Evolutionary conservation across 2,113 vertebrate species (phyloP), one percentile per base, ranked within the genome.

Genomic region (Turnix velox): DNA sequence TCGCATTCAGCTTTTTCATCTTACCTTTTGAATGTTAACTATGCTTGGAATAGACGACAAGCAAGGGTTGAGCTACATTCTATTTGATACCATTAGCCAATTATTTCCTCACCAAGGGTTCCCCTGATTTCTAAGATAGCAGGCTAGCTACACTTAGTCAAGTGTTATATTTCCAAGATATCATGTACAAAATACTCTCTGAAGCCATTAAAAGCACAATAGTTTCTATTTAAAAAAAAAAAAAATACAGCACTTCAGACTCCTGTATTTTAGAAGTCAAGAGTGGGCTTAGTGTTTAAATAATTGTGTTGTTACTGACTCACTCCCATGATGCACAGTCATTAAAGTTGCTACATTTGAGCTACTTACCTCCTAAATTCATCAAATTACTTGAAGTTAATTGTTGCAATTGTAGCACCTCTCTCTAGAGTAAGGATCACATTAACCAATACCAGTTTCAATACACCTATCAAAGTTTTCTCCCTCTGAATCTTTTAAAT

Each of bases 401-500:
- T 55, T 81, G 39, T 67, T 63, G 13, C 73, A 93, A 77, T 2
- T 57, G 9, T 25, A 83, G 42, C n/a, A 66, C 45, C 30, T 31
- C 31, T 61, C 72, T 76, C 54, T 33, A 85, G 16, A 66, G 11
- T 58, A 57, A 89, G 40, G 73, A 54, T 30, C 24, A 40, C 37
- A 59, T 25, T 40, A 84, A 43, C 43, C 22, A 15, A 71, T 57
- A 87, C 22, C 33, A 57, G 27, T 77, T 89, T 67, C 39, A 82
- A 66, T 28, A 77, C 0, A 0, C 4, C 16, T n/a, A 86, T 40
- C 57, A 76, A 48, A 12, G 23, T 33, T 17, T 12, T 4, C 17
- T 17, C 25, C 6, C 4, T 15, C 19, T 49, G 51, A 16, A 22
- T 4, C 1, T 2, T 55, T 65, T 84, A 88, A 77, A 75, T 17